Base-by-base conservation (phyloP, 1,140 invertebrate species). In the Danaus melanippus region DNA sequence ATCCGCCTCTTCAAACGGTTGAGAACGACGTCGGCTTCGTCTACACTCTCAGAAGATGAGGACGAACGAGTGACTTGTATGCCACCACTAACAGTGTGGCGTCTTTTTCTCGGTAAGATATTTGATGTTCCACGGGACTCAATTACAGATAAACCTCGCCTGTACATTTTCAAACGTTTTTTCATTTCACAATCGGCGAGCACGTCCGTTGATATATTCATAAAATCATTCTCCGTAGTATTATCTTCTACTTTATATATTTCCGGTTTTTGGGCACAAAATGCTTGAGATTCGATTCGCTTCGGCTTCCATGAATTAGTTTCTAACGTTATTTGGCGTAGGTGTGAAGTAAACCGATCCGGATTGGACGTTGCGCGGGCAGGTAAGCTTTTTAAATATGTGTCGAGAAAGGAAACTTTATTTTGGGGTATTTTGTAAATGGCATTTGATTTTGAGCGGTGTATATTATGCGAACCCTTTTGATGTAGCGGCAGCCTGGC, bases 381-480 rank as follows among this genome's bases (percentile, higher is more conserved):
- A 51, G 78, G 80, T 79, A 87, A 77, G 69, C 87, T 87, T 74
- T 81, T 87, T 60, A 88, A 74, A 59, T 88, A 88, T 64, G 86
- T 88, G 56, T 87, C 85, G 32, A 88, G 71, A 65, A 88, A 88
- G 17, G 79, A 84, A 66, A 87, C 70, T 58, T 87, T 86, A 68
- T 84, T 86, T 59, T 72, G 69, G n/a, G 84, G 81, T 9, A 70
- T 71, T 43, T 71, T 69, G 55, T 84, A 86, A 43, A 71, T 52
- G 53, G 69, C 62, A 45, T 74, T 73, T 9, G 84, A 84, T 60
- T 82, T 76, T 39, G 80, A 86, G 40, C 81, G 73, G 0, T 58
- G 48, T 60, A 84, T 53, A 48, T 53, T 63, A 60, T 50, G 56
- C 46, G 56, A 59, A 42, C 42, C 57, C 61, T 68, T 66, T 50